Base-by-base conservation (phyloP, 2,113 vertebrate genomes). In the Pitta sordida region DNA sequence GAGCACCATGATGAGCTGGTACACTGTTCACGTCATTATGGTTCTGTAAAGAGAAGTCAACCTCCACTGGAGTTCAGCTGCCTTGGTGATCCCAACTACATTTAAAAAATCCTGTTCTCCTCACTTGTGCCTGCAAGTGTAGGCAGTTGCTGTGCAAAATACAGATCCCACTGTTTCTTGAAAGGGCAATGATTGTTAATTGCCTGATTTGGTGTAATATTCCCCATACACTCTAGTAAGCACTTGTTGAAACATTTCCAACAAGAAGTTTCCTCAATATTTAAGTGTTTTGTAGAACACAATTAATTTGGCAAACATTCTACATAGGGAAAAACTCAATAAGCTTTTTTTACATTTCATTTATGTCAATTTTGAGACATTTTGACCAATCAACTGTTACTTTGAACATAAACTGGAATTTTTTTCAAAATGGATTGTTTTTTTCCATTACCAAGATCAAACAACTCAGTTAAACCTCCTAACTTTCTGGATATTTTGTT, bases 31-130 rank as follows among this genome's bases (percentile, higher is more conserved):
- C 91, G 56, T 95, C 90, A 3, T 96, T 96, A 11, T 95, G 98
- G 13, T 98, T 98, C 96, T 98, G 97, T 92, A 90, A 82, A 85
- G 29, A 91, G 65, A 65, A 51, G 87, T n/a, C n/a, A 96, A 69
- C 48, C 41, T 74, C 19, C 48, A 32, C 1, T 58, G 30, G 37
- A 67, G 41, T n/a, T 87, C 74, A 69, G 6, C 6, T 73, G 37
- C 18, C 23, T 89, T 55, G 48, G 5, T 16, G 34, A 20, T 46
- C 34, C 58, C 62, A 84, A 12, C 18, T 75, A 49, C 41, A 15
- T 32, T 52, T 43, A 7, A 56, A 60, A 67, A 22, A 15, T 30
- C 8, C 44, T 46, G 44, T 29, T 65, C 41, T 79, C 27, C 46
- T 67, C 44, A 18, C 34, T 76, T 32, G 14, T 27, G 34, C 46